Percentiles rank a stretch among this genome's conserved stretches.
Conservation (phyloP, 2,797 vertebrate species). For the Arrhamphus sclerolepis region DNA sequence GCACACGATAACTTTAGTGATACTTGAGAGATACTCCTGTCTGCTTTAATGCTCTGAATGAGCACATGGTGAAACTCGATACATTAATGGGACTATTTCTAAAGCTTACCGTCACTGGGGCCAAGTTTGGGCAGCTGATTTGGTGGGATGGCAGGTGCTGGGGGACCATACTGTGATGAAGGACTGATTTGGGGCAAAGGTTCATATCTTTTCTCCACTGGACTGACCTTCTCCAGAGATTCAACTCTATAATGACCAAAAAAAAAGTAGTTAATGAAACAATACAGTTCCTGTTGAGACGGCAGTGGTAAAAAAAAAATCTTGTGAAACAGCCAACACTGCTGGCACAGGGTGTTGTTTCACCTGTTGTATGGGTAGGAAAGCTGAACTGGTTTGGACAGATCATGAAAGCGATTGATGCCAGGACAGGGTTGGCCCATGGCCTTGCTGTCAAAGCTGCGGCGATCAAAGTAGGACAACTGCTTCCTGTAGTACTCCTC, state of each 20-base stretch:
- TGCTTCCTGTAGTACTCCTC: conserved; percentile 98
- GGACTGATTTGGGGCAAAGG: conserved; percentile 84
- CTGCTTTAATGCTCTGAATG: too few relatives aligned
- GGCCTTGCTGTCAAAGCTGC: conserved; percentile 92
- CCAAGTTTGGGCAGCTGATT: conserved; percentile 87
- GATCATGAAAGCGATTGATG: conserved; percentile 87
- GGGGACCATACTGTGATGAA: conserved; percentile 87
- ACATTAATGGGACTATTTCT: not conserved
- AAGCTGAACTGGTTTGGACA: conserved; percentile 86
- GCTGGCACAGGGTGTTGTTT: conserved; percentile 32
- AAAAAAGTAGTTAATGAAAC: not conserved
- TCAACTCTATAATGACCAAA: conserved; percentile 83
- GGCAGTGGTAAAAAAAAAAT: not conserved
- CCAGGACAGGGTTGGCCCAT: conserved; percentile 78
- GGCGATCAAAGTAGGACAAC: conserved; percentile 95
- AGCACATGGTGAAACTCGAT: too few relatives aligned
- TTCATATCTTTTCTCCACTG: conserved; percentile 90
- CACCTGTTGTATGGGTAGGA: conserved; percentile 89
- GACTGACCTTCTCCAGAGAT: conserved; percentile 84
- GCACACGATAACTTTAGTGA: too few relatives aligned
- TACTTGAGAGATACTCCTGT: too few relatives aligned
- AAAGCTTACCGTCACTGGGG: conserved; percentile 85
- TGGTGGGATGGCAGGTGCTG: conserved; percentile 80
- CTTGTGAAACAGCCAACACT: not conserved
- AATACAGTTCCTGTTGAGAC: not conserved